phyloP scores from a whole-genome alignment of 2,797 vertebrate species.

The Pangasius mekongensis region DNA sequence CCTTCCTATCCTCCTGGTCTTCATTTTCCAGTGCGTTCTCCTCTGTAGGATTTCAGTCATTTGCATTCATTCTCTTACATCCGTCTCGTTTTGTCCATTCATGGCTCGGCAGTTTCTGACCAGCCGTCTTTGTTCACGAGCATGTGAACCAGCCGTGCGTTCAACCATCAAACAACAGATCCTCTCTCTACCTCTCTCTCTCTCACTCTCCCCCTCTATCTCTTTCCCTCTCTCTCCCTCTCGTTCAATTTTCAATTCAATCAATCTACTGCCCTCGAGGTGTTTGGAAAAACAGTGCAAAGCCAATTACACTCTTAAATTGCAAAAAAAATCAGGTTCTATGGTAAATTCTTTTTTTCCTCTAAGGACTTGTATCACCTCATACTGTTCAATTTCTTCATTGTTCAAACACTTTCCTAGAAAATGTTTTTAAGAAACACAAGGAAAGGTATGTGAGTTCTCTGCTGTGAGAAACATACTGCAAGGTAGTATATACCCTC shows the following conservation, averaged over 20 bases:
- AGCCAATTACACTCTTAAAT: conserved; percentile 45
- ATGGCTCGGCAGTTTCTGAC: conserved; percentile 69
- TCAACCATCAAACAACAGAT: conserved; percentile 58
- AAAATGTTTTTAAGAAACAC: conserved; percentile 2
- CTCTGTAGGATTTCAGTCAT: conserved; percentile 68
- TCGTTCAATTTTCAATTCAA: conserved; percentile 51
- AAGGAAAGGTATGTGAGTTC: neutral
- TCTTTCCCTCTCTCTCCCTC: conserved; percentile 59
- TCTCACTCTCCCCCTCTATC: conserved; percentile 60
- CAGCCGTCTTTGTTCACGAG: conserved; percentile 36
- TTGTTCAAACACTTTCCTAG: conserved; percentile 4
- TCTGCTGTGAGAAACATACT: neutral
- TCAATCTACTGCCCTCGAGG: conserved; percentile 52
- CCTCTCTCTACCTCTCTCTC: conserved; percentile 32
- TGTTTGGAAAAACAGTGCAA: conserved; percentile 43
- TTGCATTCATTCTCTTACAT: conserved; percentile 63
- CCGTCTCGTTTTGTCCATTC: conserved; percentile 70
- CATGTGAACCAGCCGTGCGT: conserved; percentile 50
- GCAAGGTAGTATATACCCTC: neutral
- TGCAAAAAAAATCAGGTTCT: conserved; percentile 34
- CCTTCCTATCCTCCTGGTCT: conserved; percentile 70
- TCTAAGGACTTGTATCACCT: conserved; percentile 17
- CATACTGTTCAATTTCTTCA: neutral
- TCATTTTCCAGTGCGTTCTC: conserved; percentile 72
- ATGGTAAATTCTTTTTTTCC: conserved; percentile 32